Percentiles rank a stretch among this genome's conserved stretches.
Evolutionary conservation across 1,140 invertebrate species (phyloP).

Genomic region (Manduca sexta): DNA sequence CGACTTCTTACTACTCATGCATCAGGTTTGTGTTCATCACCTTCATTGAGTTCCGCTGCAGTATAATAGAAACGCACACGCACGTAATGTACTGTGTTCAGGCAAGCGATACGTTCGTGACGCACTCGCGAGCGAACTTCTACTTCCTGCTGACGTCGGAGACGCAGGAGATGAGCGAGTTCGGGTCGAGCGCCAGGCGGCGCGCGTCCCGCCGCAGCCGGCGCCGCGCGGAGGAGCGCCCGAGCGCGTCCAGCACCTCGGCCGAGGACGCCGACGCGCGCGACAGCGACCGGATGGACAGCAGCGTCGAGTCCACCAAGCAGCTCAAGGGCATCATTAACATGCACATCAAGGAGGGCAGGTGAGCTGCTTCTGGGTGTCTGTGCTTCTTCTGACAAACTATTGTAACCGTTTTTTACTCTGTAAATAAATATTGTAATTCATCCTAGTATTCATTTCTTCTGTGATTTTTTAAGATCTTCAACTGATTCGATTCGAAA

Average conservation of each 20-base stretch:
- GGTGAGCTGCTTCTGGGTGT: constrained; percentile 23
- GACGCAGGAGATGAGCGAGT: constrained; percentile 51
- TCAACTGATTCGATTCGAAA: no score
- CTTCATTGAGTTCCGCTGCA: not conserved
- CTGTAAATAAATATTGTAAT: no score
- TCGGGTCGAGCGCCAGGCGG: constrained; percentile 14
- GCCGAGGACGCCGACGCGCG: constrained; percentile 5
- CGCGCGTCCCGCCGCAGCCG: constrained; percentile 2
- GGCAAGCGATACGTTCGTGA: constrained; percentile 82
- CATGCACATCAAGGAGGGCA: constrained; percentile 49
- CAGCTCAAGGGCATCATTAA: constrained; percentile 54
- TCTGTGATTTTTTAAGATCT: no score
- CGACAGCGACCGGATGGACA: constrained; percentile 26
- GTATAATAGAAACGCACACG: not conserved
- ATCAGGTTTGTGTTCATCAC: no score
- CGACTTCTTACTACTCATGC: constrained; percentile 83
- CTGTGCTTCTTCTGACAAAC: no score
- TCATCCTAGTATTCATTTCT: no score
- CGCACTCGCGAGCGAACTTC: constrained; percentile 79
- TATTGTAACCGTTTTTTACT: no score
- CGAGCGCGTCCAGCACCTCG: constrained; percentile 5
- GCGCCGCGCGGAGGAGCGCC: constrained; percentile 14
- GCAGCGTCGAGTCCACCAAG: constrained; percentile 34
- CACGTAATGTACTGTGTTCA: constrained; percentile 13
- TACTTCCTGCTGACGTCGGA: constrained; percentile 78